A percentile compares a stretch with the other conserved stretches of the same genome.
Evolutionary conservation across 1,140 invertebrate genomes (phyloP).

Genomic region (Brachionus manjavacas): DNA sequence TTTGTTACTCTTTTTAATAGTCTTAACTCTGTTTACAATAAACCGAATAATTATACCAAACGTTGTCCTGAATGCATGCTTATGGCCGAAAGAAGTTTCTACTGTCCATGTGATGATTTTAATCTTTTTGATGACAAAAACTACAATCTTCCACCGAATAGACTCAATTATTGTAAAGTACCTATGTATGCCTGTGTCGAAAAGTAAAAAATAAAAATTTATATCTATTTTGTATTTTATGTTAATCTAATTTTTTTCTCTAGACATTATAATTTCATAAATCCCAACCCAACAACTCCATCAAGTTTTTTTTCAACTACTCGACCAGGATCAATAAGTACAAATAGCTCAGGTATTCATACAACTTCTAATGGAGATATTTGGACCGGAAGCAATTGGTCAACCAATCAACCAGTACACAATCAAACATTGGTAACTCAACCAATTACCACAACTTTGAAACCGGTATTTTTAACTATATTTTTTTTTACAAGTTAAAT

Average conservation of each 20-base stretch:
- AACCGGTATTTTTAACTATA: neutral
- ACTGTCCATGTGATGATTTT: constrained; percentile 39
- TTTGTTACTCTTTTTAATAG: neutral
- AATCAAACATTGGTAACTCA: neutral
- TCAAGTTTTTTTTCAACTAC: neutral
- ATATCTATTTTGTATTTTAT: neutral
- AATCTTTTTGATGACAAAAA: neutral
- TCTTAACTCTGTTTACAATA: neutral
- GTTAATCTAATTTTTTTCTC: neutral
- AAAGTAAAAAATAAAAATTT: neutral
- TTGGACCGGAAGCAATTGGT: neutral
- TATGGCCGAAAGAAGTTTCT: constrained; percentile 13
- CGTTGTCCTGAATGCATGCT: constrained; percentile 28
- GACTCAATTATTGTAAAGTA: neutral
- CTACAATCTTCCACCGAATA: neutral
- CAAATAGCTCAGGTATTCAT: neutral
- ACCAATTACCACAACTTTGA: neutral
- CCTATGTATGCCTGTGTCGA: constrained; percentile 22
- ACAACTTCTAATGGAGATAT: neutral
- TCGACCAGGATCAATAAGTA: neutral
- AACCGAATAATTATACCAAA: neutral
- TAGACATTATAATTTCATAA: neutral
- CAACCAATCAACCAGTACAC: neutral
- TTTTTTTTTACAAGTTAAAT: neutral
- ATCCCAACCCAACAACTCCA: neutral